phyloP scores from a whole-genome alignment of 2,113 vertebrate species.

The Emydura subglobosa region DNA sequence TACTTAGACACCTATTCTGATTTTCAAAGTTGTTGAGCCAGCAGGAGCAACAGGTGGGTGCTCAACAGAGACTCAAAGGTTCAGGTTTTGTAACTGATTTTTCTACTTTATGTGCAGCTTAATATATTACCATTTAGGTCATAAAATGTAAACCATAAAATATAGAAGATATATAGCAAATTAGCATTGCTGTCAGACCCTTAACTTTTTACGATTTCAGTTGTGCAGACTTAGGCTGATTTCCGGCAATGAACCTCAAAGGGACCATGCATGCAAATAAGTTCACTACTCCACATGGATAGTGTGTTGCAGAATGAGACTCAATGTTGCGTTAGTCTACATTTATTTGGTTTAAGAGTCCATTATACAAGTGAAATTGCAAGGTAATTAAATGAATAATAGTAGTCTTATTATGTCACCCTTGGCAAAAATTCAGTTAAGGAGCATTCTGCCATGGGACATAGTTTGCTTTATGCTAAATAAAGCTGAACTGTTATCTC shows the following conservation, averaged over 20 bases:
- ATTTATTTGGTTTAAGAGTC: not conserved
- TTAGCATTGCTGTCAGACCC: not conserved
- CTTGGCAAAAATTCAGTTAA: conserved; percentile 48
- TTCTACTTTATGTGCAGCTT: not conserved
- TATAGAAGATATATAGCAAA: not conserved
- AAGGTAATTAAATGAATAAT: conserved; percentile 16
- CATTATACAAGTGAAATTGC: not conserved
- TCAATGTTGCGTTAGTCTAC: not conserved
- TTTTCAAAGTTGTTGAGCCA: not conserved
- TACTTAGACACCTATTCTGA: rapidly evolving
- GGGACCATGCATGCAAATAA: not conserved
- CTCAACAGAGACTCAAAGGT: not conserved
- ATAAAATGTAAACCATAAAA: not conserved
- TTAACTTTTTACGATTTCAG: not conserved
- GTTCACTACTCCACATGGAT: not conserved
- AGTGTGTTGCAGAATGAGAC: not conserved
- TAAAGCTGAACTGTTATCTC: not conserved
- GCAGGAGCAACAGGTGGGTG: not conserved
- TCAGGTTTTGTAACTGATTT: rapidly evolving
- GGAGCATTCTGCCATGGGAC: conserved; percentile 47
- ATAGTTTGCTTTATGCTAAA: not conserved
- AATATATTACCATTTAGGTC: not conserved
- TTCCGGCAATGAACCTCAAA: not conserved
- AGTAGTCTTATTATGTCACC: conserved; percentile 40
- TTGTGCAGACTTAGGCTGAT: not conserved